Base-by-base conservation (phyloP, 2,797 vertebrate species). In the Hephaestus fuliginosus region DNA sequence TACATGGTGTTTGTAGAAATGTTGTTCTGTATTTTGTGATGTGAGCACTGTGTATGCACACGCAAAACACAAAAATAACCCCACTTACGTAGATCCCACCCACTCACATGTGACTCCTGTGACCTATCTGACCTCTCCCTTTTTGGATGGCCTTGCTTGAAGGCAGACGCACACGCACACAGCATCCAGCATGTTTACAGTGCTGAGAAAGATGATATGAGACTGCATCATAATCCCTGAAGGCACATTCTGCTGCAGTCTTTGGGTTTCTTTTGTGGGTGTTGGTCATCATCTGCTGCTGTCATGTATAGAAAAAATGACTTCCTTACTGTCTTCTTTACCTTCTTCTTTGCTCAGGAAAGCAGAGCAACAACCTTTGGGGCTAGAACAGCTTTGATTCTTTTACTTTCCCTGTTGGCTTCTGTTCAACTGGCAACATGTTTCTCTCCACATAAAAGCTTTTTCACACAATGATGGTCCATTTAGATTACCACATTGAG, bases 71-170 rank as follows among this genome's bases (percentile, higher is more conserved):
- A 77, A 20, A 25, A 25, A 25, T 2, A 20, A 46, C 25, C 36
- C 48, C 25, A 39, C 30, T 17, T 22, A 39, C 2, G 36, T 39
- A 51, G 15, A 70, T 48, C 30, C 55, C n/a, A 13, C 71, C 48
- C 33, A 64, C 25, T 5, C 33, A 44, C 41, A 51, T 55, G 22
- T 53, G 67, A 62, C 60, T 58, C 15, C 33, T 18, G 4, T 65
- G 62, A 75, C 71, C 67, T 51, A 4, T 58, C 48, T 66, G 78
- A 83, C 70, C 56, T 76, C 13, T 62, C 4, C 17, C 14, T 72
- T 30, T 53, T 20, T 39, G 8, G 41, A 48, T 67, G 48, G 60
- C 65, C 55, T 74, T 52, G 49, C 65, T 49, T 61, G 14, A 28
- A 74, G 65, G 51, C 63, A 56, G 3, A 6, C 4, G 7, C 14